These are phyloP conservation scores for Atta colombica DNA, from an alignment of 1,140 invertebrate species.

Conservation along the genomic window DNA sequence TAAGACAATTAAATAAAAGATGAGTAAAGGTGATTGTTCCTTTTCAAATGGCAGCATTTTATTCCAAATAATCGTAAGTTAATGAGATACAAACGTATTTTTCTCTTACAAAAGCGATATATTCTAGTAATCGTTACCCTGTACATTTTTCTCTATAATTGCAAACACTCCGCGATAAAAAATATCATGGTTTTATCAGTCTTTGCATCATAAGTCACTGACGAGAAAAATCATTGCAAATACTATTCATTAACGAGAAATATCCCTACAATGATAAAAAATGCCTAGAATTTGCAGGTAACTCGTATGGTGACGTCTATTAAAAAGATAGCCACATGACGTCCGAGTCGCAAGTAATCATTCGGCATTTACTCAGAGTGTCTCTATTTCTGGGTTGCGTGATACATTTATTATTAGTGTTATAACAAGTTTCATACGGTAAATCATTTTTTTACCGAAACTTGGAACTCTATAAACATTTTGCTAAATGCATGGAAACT, in stretches of 20 bases:
- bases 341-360: neutral
- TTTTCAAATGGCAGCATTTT: conserved; percentile 70
- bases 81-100: conserved; percentile 58
- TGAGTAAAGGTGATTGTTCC: neutral
- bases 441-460: neutral
- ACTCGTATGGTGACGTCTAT: neutral
- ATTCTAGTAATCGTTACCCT: conserved; percentile 60
- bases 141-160: conserved; percentile 46
- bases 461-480: neutral
- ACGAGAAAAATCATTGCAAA: conserved; percentile 29
- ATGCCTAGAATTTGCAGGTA: neutral
- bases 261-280: conserved; percentile 11
- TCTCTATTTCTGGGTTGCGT: conserved; percentile 28
- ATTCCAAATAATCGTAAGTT: conserved; percentile 54
- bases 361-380: neutral
- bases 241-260: neutral
- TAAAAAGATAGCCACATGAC: conserved; percentile 31
- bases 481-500: conserved; percentile 1
- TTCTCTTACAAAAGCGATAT: conserved; percentile 52
- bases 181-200: conserved; percentile 52
- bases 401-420: neutral
- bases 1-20: neutral
- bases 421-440: neutral
- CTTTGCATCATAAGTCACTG: conserved; percentile 24
- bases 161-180: conserved; percentile 49